Evolutionary conservation across 1,140 invertebrate genomes (phyloP).

Genomic region (Lasioglossum baleicum): DNA sequence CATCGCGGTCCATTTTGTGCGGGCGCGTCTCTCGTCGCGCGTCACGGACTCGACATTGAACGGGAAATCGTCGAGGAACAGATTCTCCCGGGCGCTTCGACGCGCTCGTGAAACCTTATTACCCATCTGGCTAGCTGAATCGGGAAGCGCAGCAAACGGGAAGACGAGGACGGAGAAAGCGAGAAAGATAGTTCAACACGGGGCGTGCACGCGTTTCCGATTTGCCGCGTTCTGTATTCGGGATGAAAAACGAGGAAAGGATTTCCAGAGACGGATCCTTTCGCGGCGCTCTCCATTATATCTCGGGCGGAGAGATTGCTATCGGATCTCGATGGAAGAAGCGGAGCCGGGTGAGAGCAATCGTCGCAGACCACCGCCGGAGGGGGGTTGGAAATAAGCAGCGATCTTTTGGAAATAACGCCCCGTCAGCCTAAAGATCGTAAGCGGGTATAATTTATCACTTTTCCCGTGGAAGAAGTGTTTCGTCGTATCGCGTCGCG

Average conservation of each 20-base stretch:
- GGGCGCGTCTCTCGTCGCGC: neutral
- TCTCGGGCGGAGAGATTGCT: neutral
- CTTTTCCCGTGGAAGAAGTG: neutral
- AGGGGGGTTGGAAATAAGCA: neutral
- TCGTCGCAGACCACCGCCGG: neutral
- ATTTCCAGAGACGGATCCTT: slow-evolving; percentile 4
- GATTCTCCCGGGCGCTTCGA: neutral
- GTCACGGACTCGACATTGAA: too few relatives aligned
- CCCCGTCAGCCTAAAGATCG: slow-evolving; percentile 6
- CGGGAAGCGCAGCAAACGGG: too few relatives aligned
- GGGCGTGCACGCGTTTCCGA: neutral
- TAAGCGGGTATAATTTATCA: slow-evolving; percentile 35
- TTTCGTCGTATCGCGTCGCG: neutral
- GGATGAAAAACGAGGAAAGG: neutral
- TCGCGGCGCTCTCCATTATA: neutral
- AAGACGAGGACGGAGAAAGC: too few relatives aligned
- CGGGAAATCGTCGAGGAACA: neutral
- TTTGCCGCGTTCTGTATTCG: neutral
- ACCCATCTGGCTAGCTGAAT: neutral
- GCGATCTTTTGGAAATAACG: slow-evolving; percentile 14
- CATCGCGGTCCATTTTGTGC: slow-evolving; percentile 20
- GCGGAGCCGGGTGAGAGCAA: neutral
- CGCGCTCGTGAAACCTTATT: neutral
- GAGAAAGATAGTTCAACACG: too few relatives aligned
- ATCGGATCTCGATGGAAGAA: slow-evolving; percentile 19